These are phyloP conservation scores for Harpegnathos saltator DNA, from an alignment of 1,140 invertebrate species.

Conservation along the genomic window DNA sequence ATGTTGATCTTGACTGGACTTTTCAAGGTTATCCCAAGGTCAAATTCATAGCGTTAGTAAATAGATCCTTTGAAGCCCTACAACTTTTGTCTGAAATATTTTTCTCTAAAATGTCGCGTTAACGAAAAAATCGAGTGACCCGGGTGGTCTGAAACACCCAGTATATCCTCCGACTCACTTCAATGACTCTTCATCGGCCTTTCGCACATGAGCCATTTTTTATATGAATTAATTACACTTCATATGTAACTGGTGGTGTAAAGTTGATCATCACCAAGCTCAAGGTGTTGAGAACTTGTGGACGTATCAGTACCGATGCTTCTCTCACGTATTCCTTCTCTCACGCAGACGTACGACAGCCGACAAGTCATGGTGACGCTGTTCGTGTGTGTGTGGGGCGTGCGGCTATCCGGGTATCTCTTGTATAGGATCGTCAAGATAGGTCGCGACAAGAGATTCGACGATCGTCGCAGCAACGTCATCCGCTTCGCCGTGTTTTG, in stretches of 20 bases:
- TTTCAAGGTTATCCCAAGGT: no score
- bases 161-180: no score
- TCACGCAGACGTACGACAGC: slow-evolving; percentile 91
- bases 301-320: not conserved
- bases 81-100: no score
- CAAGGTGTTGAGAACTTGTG: not conserved
- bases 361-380: slow-evolving; percentile 95
- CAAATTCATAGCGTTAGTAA: no score
- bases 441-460: slow-evolving; percentile 95
- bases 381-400: slow-evolving; percentile 94
- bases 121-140: no score
- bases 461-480: slow-evolving; percentile 94
- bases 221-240: not conserved
- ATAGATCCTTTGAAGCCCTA: no score
- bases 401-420: slow-evolving; percentile 93
- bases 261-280: not conserved
- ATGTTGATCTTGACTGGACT: no score
- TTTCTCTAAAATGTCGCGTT: no score
- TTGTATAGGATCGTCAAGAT: slow-evolving; percentile 95
- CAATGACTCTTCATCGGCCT: no score
- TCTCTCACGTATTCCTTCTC: not conserved
- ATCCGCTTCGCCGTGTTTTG: slow-evolving; percentile 96
- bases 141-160: no score
- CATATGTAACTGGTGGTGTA: no score
- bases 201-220: no score